Evolutionary conservation across 2,113 vertebrate genomes (phyloP).

Genomic region (Oreotrochilus melanogaster): DNA sequence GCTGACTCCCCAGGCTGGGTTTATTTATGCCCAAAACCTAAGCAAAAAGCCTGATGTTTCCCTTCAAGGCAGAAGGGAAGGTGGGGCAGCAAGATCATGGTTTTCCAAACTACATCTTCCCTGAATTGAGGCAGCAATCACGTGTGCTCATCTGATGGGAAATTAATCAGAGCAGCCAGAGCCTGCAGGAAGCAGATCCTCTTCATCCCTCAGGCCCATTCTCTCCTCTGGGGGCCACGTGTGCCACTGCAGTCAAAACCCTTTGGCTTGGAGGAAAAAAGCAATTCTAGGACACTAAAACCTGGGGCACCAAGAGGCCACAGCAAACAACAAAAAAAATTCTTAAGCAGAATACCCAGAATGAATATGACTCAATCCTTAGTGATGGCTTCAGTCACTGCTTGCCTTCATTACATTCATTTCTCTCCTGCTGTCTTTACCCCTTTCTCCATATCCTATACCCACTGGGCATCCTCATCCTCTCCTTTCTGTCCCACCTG

Average conservation of each 20-base stretch:
- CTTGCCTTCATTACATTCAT: background rate
- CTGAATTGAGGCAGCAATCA: background rate
- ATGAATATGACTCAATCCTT: background rate
- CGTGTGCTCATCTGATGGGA: fast-evolving
- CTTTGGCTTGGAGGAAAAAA: background rate
- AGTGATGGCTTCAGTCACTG: background rate
- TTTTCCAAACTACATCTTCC: background rate
- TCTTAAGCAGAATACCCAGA: background rate
- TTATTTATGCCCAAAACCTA: background rate
- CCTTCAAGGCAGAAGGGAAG: background rate
- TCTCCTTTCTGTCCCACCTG: background rate
- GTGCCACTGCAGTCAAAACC: fast-evolving
- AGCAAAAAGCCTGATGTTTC: background rate
- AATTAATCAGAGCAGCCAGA: background rate
- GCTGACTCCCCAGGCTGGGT: background rate
- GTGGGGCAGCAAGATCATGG: background rate
- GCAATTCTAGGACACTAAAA: background rate
- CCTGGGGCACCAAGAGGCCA: background rate
- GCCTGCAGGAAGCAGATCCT: background rate
- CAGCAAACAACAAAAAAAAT: fast-evolving
- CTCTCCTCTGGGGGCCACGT: background rate
- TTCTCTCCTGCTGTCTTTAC: background rate
- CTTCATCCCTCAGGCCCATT: background rate
- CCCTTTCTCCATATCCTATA: background rate
- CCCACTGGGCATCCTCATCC: too few species aligned